These are phyloP conservation scores for Poliocrania exsul DNA, from an alignment of 2,797 vertebrate genomes.

Conservation along the genomic window DNA sequence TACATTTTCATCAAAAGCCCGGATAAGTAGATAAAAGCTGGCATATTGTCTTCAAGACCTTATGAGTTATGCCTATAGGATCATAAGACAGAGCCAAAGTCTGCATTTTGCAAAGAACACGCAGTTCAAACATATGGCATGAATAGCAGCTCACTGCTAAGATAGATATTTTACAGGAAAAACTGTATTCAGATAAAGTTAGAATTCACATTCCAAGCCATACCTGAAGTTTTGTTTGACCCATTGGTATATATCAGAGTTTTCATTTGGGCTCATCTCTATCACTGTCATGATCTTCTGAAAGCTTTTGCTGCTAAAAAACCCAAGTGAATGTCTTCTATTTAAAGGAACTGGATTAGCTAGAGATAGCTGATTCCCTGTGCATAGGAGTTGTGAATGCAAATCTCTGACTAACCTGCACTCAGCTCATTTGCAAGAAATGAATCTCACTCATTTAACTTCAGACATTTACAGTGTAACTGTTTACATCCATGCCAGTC, in stretches of 20 bases:
- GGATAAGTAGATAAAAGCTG: neutral
- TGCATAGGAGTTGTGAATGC: neutral
- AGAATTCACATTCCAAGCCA: neutral
- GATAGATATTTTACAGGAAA: neutral
- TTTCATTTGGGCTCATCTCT: neutral
- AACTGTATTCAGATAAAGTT: neutral
- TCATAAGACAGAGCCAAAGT: neutral
- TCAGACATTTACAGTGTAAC: neutral
- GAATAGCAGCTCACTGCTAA: neutral
- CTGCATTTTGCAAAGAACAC: neutral
- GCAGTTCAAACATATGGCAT: neutral
- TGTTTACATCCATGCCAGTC: slow-evolving; percentile 14
- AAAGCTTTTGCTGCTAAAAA: neutral
- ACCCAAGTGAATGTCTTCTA: neutral
- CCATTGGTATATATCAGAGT: neutral
- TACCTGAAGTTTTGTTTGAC: neutral
- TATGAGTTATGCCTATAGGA: neutral
- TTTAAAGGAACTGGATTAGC: neutral
- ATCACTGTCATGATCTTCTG: neutral
- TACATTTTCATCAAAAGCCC: neutral
- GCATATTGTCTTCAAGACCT: neutral
- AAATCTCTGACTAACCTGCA: neutral
- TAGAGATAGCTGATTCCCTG: neutral
- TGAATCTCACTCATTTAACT: neutral
- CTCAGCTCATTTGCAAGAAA: neutral